Conservation (phyloP, 2,113 vertebrate genomes). For the Cygnus buccinator region DNA sequence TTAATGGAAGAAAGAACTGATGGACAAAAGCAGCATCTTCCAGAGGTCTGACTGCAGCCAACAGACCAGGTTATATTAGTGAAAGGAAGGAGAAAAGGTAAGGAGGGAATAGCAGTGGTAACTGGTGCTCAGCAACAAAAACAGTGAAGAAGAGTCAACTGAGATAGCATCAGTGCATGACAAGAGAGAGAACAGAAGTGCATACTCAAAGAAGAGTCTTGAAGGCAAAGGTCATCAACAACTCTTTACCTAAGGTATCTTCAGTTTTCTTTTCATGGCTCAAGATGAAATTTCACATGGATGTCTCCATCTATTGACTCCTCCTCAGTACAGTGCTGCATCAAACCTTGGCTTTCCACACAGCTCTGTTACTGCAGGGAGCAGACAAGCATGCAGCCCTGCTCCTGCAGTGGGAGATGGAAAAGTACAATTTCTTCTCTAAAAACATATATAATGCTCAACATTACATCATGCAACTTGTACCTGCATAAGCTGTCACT, state of each 20-base stretch:
- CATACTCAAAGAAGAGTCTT: not conserved
- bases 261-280: not conserved
- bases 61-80: not conserved
- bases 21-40: not conserved
- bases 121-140: not conserved
- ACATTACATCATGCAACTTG: not conserved
- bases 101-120: not conserved
- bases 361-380: not conserved
- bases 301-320: not conserved
- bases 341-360: not conserved
- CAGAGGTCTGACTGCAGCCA: not conserved
- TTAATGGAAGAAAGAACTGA: not conserved
- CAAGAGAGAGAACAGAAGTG: not conserved
- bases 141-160: not conserved
- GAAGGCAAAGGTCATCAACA: not conserved
- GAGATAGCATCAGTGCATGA: rapidly evolving
- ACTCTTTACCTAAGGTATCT: not conserved
- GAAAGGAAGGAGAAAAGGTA: not conserved
- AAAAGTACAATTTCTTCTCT: not conserved
- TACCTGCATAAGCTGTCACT: not conserved
- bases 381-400: not conserved
- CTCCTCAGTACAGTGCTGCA: not conserved
- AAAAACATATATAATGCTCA: not conserved
- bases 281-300: not conserved
- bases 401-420: not conserved